Evolutionary conservation across 2,113 vertebrate species (phyloP).

Genomic region (Corythornis vintsioides): DNA sequence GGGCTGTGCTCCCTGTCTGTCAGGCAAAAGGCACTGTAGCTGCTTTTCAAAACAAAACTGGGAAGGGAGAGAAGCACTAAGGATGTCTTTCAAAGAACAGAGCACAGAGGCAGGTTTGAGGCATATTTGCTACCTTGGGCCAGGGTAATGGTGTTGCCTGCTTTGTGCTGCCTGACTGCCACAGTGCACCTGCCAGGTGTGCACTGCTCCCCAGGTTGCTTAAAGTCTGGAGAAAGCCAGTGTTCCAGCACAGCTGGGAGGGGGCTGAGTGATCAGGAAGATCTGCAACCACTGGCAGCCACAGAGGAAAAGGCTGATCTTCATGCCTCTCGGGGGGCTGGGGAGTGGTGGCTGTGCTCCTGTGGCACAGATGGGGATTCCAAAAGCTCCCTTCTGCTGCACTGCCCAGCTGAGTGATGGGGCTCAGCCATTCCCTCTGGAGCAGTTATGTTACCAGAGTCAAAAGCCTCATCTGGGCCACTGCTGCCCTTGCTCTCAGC

Average conservation of each 20-base stretch:
- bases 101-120: background rate
- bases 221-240: background rate
- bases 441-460: background rate
- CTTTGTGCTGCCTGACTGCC: background rate
- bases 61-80: background rate
- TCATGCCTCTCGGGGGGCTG: accelerated
- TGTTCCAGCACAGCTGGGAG: background rate
- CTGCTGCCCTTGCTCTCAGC: accelerated
- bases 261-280: background rate
- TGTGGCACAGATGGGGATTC: background rate
- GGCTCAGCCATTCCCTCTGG: background rate
- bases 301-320: background rate
- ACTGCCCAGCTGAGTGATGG: background rate
- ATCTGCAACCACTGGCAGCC: background rate
- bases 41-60: background rate
- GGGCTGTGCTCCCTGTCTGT: background rate
- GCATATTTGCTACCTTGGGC: background rate
- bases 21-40: background rate
- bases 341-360: background rate
- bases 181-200: background rate
- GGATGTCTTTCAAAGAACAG: background rate
- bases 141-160: background rate
- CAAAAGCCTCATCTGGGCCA: accelerated
- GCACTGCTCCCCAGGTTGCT: background rate
- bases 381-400: background rate